Base-by-base conservation (phyloP, 1,140 invertebrate species). In the Tetragnatha versicolor region DNA sequence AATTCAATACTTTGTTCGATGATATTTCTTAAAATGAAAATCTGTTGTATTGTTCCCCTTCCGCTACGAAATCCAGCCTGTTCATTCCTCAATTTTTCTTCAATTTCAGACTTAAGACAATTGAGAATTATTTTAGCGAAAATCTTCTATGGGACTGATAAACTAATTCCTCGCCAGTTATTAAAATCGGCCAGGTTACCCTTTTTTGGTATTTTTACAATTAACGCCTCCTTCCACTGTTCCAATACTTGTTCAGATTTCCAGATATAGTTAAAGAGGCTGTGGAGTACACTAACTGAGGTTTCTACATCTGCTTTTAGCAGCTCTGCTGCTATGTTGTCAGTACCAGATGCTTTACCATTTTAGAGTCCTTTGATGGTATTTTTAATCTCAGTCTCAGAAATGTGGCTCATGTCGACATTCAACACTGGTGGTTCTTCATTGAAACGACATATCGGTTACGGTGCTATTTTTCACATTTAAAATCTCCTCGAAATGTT, bases 91-190 rank as follows among this genome's bases (percentile, higher is more conserved):
- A 66, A 27, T 2, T 29, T n/a, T n/a, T n/a, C n/a, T n/a, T n/a
- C n/a, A n/a, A n/a, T n/a, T n/a, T n/a, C n/a, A n/a, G n/a, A n/a
- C n/a, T n/a, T n/a, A n/a, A n/a, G n/a, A n/a, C n/a, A n/a, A n/a
- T n/a, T n/a, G n/a, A n/a, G n/a, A n/a, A n/a, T n/a, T n/a, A n/a
- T n/a, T n/a, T n/a, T n/a, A n/a, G n/a, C n/a, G n/a, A n/a, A n/a
- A n/a, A n/a, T n/a, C n/a, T n/a, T n/a, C n/a, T n/a, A n/a, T n/a
- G n/a, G n/a, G n/a, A n/a, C n/a, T n/a, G n/a, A n/a, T n/a, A n/a
- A n/a, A 25, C 35, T 66, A 14, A 66, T 66, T 27, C 61, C 61
- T 66, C 61, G 2, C 61, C 61, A 66, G 39, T 66, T 66, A 39
- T 27, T 66, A 39, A 35, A 39, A 6, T 66, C 39, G 7, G 9